phyloP scores from a whole-genome alignment of 2,797 vertebrate species.

The Thaleichthys pacificus region DNA sequence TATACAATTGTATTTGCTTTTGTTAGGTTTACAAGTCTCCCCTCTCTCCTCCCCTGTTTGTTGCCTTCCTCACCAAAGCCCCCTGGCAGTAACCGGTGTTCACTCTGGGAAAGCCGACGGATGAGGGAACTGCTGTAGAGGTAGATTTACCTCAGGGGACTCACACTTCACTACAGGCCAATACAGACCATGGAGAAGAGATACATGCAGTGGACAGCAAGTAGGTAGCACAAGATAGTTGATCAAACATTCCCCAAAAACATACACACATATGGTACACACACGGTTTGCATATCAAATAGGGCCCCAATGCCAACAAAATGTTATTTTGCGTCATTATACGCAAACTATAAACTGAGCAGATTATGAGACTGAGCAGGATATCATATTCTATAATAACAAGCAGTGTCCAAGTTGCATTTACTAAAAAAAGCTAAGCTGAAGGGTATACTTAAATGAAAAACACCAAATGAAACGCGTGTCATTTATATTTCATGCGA shows the following conservation, averaged over 20 bases:
- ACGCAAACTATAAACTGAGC: background rate
- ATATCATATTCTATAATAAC: too few species aligned
- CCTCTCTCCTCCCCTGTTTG: too few species aligned
- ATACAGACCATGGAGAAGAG: constrained; percentile 22
- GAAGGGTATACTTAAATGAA: background rate
- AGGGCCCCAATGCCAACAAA: background rate
- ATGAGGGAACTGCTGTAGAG: constrained; percentile 2
- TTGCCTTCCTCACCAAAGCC: background rate
- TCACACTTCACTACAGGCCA: constrained; percentile 20
- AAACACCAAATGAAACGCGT: background rate
- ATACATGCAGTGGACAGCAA: background rate
- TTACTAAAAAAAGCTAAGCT: background rate
- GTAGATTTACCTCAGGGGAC: constrained; percentile 4
- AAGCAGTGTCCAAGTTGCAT: background rate
- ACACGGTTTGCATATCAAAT: background rate
- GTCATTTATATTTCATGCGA: background rate
- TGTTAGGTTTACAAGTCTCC: too few species aligned
- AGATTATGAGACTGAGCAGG: too few species aligned
- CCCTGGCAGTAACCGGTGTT: constrained; percentile 16
- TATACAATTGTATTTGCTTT: too few species aligned
- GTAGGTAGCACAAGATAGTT: background rate
- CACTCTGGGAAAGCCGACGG: constrained; percentile 29
- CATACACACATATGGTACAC: background rate
- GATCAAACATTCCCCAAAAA: background rate
- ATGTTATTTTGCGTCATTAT: constrained; percentile 1